These are phyloP conservation scores for Mungos mungo DNA, from an alignment of 2,113 vertebrate species.

Conservation along the genomic window DNA sequence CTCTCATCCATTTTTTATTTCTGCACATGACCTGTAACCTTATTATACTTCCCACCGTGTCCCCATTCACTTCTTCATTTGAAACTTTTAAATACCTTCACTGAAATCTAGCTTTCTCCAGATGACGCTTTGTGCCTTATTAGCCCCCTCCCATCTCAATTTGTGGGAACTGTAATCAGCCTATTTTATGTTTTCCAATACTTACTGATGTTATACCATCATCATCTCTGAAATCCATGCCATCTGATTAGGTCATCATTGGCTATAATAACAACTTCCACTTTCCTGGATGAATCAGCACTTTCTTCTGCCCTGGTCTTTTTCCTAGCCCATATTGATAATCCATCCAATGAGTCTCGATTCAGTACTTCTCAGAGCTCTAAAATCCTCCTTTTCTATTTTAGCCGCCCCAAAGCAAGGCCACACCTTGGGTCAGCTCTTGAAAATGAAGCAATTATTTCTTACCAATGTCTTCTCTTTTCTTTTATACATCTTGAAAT, in stretches of 20 bases:
- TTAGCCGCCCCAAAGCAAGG: neutral
- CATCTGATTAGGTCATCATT: slow-evolving; percentile 64
- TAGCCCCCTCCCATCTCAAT: neutral
- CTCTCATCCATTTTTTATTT: neutral
- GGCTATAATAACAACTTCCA: slow-evolving; percentile 32
- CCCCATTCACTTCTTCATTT: slow-evolving; percentile 21
- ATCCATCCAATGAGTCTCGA: neutral
- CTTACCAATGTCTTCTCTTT: neutral
- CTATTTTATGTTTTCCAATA: slow-evolving; percentile 41
- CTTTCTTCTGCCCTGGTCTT: slow-evolving; percentile 35
- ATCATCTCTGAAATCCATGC: slow-evolving; percentile 53
- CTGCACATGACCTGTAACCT: neutral
- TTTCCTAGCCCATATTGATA: slow-evolving; percentile 36
- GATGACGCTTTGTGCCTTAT: neutral
- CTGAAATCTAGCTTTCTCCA: slow-evolving; percentile 46
- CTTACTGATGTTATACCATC: slow-evolving; percentile 2
- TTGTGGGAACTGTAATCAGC: slow-evolving; percentile 25
- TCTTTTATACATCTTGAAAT: neutral
- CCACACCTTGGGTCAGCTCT: neutral
- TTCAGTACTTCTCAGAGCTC: slow-evolving; percentile 1
- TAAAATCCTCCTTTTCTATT: neutral
- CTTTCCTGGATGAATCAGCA: slow-evolving; percentile 28
- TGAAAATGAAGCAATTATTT: slow-evolving; percentile 48
- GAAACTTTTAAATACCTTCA: slow-evolving; percentile 29
- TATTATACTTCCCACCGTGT: neutral